Evolutionary conservation across 2,113 vertebrate species (phyloP), one percentile per base, ranked within the genome.

Genomic region (Myiagra hebetior): DNA sequence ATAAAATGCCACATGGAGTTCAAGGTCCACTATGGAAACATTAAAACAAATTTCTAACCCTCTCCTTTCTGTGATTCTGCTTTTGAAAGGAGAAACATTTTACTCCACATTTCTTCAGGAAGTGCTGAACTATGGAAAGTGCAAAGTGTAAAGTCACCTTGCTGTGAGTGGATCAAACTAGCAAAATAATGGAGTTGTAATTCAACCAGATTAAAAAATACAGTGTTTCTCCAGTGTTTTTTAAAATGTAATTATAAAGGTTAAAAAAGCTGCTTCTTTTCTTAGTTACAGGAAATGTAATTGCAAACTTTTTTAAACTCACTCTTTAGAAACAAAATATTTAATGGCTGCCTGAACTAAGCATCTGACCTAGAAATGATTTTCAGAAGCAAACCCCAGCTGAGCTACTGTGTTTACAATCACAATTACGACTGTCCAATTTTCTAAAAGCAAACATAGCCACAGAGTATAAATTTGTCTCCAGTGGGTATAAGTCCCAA

Each of bases 311-410:
- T 73, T 74, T 13, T 72, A 87, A 95, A 83, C 50, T 85, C 44
- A 31, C 28, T 93, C 46, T 81, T 92, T 70, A 83, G 78, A 85
- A 89, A 89, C 28, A 75, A 75, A 59, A 47, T 42, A 90, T 56
- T 87, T 80, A 91, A 92, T 93, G 74, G 46, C 68, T 87, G 91
- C 56, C 65, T 82, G 84, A 91, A 67, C 92, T 87, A 96, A 89
- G 90, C 56, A 90, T 92, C 65, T 96, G 93, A 96, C 96, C 96
- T 97, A 95, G 83, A 97, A 96, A 95, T 92, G 83, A 94, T 97
- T 96, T 97, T 96, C 95, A 95, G 74, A 92, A 85, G 55, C 52
- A 93, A 92, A 88, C 57, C 94, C 80, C 95, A 95, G 92, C 77
- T 94, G 96, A 97, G 91, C 59, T 94, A 53, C 93, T 75, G 59